Evolutionary conservation across 2,888 invertebrate species (phyloP), one percentile per base, ranked within the genome.

Genomic region (Polyommatus icarus): DNA sequence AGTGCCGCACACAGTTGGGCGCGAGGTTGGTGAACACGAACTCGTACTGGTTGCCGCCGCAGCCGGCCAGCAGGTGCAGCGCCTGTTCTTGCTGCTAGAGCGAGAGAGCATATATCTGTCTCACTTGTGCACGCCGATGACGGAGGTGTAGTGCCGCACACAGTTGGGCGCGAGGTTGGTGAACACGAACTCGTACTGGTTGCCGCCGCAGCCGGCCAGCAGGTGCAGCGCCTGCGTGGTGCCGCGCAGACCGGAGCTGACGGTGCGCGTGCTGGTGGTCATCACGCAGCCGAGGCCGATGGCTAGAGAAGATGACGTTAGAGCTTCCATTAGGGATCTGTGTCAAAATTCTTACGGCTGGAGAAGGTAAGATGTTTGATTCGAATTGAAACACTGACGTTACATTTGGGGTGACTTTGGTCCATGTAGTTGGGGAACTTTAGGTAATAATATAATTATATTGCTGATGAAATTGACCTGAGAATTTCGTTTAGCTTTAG

Each of bases 21-120:
- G 98, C 96, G 36, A 98, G 94, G 92, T 99, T 99, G 0, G 98
- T 99, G 89, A 99, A 99, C 81, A 99, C 97, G 89, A 99, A 99
- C 90, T 99, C 99, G 88, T 98, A 99, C 85, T 98, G 95, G 29
- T 97, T 97, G 79, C 95, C 96, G 83, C 96, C 96, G 81, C 96
- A 97, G 36, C 96, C 96, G 1, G 99, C 98, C 81, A 99, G 92
- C 59, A 99, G 95, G 87, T 98, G 97, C 18, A 0, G 10, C 10
- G 46, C 46, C 12, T 46, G 46, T 50, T 50, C 12, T 36, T 10
- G 10, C 50, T 54, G 50, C 15, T 18, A 54, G 50, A 18, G 18
- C 10, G n/a, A 76, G 32, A 59, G 32, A 36, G 40, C 8, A 85
- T 24, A 29, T 24, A 12, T 29, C 29, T 67, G 15, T 67, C 94